These are phyloP conservation scores for Invenusta paracnida DNA, from an alignment of 2,888 invertebrate species.

Conservation along the genomic window DNA sequence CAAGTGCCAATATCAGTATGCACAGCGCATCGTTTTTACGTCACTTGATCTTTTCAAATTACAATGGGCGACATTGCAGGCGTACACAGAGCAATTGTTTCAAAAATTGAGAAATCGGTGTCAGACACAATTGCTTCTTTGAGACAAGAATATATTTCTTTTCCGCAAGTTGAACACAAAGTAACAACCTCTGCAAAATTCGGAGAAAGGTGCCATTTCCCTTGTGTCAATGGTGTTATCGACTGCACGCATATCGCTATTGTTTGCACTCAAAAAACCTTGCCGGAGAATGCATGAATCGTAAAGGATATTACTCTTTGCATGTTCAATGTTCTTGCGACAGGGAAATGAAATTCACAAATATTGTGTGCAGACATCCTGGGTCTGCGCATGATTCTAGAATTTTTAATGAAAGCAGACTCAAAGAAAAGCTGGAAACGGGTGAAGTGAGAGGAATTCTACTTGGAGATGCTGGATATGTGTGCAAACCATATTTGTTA, in stretches of 20 bases:
- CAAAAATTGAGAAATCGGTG: background rate
- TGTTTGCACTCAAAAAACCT: background rate
- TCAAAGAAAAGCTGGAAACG: background rate
- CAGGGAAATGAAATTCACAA: background rate
- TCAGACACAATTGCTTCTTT: background rate
- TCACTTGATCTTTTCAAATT: background rate
- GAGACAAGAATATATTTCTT: background rate
- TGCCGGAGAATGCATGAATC: background rate
- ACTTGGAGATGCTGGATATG: conserved; percentile 7
- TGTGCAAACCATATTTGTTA: background rate
- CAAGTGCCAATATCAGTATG: background rate
- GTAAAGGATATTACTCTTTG: conserved; percentile 3
- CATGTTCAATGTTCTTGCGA: background rate
- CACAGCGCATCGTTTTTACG: background rate
- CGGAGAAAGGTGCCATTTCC: background rate
- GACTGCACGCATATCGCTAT: conserved; percentile 7
- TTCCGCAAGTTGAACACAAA: background rate
- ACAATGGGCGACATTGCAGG: background rate
- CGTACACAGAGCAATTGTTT: background rate
- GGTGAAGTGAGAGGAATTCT: background rate
- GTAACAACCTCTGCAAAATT: background rate
- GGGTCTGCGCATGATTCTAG: conserved; percentile 20
- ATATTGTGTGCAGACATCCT: background rate
- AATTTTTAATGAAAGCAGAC: background rate
- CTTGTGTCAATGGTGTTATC: background rate